Evolutionary conservation across 2,888 invertebrate genomes (phyloP).

Genomic region (Oeneis ivallda): DNA sequence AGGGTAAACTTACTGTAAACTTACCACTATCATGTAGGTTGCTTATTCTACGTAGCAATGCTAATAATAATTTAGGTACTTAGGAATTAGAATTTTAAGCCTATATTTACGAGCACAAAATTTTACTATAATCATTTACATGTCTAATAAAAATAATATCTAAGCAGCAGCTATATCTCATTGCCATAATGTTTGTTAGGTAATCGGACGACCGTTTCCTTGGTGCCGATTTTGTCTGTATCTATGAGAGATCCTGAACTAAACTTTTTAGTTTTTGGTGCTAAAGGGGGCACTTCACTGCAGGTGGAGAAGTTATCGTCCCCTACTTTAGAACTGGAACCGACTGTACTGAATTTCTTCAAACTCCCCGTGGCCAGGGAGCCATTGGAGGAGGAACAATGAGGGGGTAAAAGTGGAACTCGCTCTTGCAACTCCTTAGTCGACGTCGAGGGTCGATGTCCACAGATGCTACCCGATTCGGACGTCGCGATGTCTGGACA

Average conservation of each 20-base stretch:
- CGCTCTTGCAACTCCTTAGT: slow-evolving; percentile 67
- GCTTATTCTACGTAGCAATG: slow-evolving; percentile 39
- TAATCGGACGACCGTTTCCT: slow-evolving; percentile 73
- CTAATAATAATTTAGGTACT: slow-evolving; percentile 36
- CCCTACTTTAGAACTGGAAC: slow-evolving; percentile 59
- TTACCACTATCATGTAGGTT: slow-evolving; percentile 36
- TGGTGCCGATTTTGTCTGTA: slow-evolving; percentile 65
- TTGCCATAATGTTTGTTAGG: slow-evolving; percentile 68
- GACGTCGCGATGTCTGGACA: slow-evolving; percentile 63
- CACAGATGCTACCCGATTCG: slow-evolving; percentile 61
- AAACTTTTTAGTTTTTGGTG: slow-evolving; percentile 70
- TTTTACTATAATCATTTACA: slow-evolving; percentile 21
- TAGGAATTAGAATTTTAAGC: slow-evolving; percentile 31
- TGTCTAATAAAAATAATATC: slow-evolving; percentile 16
- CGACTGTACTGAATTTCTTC: slow-evolving; percentile 65
- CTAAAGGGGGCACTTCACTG: slow-evolving; percentile 71
- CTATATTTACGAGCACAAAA: slow-evolving; percentile 12
- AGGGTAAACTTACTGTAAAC: slow-evolving; percentile 42
- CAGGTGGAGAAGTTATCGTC: slow-evolving; percentile 72
- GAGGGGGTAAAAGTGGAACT: slow-evolving; percentile 69
- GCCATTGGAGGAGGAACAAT: slow-evolving; percentile 74
- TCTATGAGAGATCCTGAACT: slow-evolving; percentile 75
- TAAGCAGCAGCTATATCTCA: slow-evolving; percentile 47
- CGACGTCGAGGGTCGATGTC: slow-evolving; percentile 59
- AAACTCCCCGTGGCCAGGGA: slow-evolving; percentile 71